phyloP scores from a whole-genome alignment of 1,140 invertebrate species.

The Melipona quadrifasciata region DNA sequence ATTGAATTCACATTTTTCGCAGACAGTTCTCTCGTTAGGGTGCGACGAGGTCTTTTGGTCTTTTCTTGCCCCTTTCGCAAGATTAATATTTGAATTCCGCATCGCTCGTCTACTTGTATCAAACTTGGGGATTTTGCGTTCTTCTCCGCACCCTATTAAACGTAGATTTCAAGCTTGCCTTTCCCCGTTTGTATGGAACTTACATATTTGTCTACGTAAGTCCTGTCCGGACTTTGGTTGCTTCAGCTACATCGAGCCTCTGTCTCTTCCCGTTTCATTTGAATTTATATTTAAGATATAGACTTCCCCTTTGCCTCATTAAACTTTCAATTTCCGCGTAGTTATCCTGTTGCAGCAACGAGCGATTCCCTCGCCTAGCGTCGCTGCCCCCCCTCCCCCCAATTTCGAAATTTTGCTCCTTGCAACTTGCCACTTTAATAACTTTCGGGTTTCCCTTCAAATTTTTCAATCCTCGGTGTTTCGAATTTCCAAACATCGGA shows the following conservation, averaged over 20 bases:
- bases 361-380: background rate
- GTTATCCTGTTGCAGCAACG: background rate
- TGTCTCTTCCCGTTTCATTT: background rate
- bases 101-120: background rate
- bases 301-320: background rate
- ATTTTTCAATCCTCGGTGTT: background rate
- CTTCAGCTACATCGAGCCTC: slow-evolving; percentile 18
- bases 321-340: background rate
- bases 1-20: slow-evolving; percentile 34
- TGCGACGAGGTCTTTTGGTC: background rate
- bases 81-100: slow-evolving; percentile 28
- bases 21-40: slow-evolving; percentile 17
- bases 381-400: no score
- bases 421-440: background rate
- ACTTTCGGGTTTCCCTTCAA: background rate
- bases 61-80: background rate
- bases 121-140: slow-evolving; percentile 27
- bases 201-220: slow-evolving; percentile 29
- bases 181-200: background rate
- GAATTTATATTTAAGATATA: slow-evolving; percentile 17
- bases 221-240: background rate
- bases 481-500: background rate
- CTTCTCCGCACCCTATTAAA: slow-evolving; percentile 1
- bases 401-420: no score
- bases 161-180: slow-evolving; percentile 11